A percentile compares a stretch with the other conserved stretches of the same genome.
These are phyloP conservation scores for Drosophila pegasa DNA, from an alignment of 2,888 invertebrate species.

Conservation along the genomic window DNA sequence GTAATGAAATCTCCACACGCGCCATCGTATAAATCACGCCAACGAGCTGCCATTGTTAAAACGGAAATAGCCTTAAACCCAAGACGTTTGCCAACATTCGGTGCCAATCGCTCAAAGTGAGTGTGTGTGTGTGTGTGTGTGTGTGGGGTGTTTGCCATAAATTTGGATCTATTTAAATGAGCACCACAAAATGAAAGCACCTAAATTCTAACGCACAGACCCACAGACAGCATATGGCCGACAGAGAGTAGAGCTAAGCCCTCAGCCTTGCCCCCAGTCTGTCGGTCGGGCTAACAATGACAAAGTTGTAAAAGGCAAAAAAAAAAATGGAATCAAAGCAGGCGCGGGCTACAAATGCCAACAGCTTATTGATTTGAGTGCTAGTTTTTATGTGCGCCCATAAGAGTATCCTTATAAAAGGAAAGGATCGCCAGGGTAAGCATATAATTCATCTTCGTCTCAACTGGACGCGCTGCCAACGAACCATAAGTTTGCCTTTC, in stretches of 20 bases:
- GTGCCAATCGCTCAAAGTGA: constrained; percentile 60
- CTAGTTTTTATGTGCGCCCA: constrained; percentile 38
- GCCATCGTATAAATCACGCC: constrained; percentile 70
- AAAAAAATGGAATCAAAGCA: constrained; percentile 8
- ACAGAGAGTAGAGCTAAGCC: constrained; percentile 41
- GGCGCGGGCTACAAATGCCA: constrained; percentile 21
- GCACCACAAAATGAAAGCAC: constrained; percentile 38
- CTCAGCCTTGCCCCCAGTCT: constrained; percentile 1
- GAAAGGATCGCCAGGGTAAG: constrained; percentile 23
- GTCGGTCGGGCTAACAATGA: constrained; percentile 16
- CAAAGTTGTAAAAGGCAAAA: constrained; percentile 38
- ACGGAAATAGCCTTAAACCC: constrained; percentile 65
- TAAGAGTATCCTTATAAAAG: constrained; percentile 4
- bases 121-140: constrained; percentile 25
- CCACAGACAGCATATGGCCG: constrained; percentile 55
- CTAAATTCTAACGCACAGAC: constrained; percentile 3
- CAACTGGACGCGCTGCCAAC: constrained; percentile 15
- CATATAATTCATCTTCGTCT: constrained; percentile 34
- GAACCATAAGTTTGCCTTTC: constrained; percentile 5
- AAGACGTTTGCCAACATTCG: constrained; percentile 29
- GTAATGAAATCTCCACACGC: constrained; percentile 72
- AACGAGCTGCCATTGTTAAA: constrained; percentile 64
- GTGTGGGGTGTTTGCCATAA: constrained; percentile 45
- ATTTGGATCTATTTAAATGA: constrained; percentile 74
- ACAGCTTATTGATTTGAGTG: constrained; percentile 57